A percentile compares a stretch with the other conserved stretches of the same genome.
phyloP scores from a whole-genome alignment of 2,113 vertebrate species.

The Gobius niger region DNA sequence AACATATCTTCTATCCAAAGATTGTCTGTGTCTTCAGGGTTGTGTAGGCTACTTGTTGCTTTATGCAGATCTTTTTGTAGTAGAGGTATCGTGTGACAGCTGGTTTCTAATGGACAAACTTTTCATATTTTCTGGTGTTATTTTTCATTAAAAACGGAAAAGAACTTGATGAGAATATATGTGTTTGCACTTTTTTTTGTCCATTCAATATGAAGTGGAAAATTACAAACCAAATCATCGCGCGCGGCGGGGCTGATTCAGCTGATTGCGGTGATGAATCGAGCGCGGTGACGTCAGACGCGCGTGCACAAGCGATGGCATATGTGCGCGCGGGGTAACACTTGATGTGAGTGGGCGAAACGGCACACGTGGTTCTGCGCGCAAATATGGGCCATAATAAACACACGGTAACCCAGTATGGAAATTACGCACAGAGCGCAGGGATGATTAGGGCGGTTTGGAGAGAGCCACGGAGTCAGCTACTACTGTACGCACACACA shows the following conservation, averaged over 20 bases:
- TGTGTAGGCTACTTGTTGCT: slow-evolving; percentile 90
- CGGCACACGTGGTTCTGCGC: background rate
- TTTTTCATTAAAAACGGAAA: slow-evolving; percentile 90
- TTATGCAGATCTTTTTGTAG: slow-evolving; percentile 98
- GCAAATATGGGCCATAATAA: slow-evolving; percentile 1
- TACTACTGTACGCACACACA: slow-evolving; percentile 18
- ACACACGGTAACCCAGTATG: slow-evolving; percentile 6
- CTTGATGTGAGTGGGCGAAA: slow-evolving; percentile 9
- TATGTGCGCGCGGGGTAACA: background rate
- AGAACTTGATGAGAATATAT: slow-evolving; percentile 71
- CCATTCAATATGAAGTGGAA: background rate
- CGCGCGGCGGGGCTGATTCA: background rate
- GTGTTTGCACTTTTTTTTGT: background rate
- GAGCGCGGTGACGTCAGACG: slow-evolving; percentile 26
- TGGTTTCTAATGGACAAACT: slow-evolving; percentile 95
- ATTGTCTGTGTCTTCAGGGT: slow-evolving; percentile 96
- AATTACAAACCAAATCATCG: background rate
- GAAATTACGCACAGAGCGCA: slow-evolving; percentile 8
- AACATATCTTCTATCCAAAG: slow-evolving; percentile 97
- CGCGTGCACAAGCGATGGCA: background rate
- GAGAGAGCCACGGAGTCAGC: slow-evolving; percentile 1
- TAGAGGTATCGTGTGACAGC: slow-evolving; percentile 88
- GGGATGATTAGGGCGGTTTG: slow-evolving; percentile 23
- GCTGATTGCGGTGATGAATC: slow-evolving; percentile 12
- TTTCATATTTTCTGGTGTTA: slow-evolving; percentile 92